phyloP scores from a whole-genome alignment of 2,888 invertebrate genomes.

The Rotaria magnacalcarata region DNA sequence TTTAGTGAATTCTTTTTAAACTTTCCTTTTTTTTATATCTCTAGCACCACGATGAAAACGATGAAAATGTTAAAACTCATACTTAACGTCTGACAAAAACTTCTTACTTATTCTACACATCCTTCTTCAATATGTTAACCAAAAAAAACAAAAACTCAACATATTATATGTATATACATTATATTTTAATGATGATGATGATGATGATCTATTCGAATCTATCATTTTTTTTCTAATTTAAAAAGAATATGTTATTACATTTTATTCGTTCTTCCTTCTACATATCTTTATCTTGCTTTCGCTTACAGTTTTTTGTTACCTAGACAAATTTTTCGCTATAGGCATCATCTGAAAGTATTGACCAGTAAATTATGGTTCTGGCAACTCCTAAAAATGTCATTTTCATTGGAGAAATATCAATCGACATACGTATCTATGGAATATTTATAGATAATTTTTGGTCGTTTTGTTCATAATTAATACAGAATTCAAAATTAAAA shows the following conservation, averaged over 20 bases:
- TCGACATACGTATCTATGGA: neutral
- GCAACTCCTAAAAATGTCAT: neutral
- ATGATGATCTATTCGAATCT: neutral
- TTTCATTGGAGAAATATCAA: neutral
- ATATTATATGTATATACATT: constrained; percentile 11
- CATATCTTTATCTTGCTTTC: neutral
- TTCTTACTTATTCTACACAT: neutral
- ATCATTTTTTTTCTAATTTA: neutral
- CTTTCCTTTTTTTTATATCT: neutral
- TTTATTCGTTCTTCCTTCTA: neutral
- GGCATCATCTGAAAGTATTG: neutral
- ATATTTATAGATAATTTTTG: neutral
- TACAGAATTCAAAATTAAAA: neutral
- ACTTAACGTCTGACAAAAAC: neutral
- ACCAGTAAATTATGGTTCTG: neutral
- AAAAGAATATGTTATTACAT: neutral
- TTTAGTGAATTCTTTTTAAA: neutral
- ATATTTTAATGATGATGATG: neutral
- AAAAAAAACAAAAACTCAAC: neutral
- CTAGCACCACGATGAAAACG: neutral
- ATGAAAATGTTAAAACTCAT: neutral
- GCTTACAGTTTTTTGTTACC: neutral
- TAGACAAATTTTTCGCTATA: neutral
- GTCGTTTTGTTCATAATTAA: neutral
- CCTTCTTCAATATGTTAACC: neutral